Base-by-base conservation (phyloP, 92 coral and sea anemone genomes). In the Porites divaricata region DNA sequence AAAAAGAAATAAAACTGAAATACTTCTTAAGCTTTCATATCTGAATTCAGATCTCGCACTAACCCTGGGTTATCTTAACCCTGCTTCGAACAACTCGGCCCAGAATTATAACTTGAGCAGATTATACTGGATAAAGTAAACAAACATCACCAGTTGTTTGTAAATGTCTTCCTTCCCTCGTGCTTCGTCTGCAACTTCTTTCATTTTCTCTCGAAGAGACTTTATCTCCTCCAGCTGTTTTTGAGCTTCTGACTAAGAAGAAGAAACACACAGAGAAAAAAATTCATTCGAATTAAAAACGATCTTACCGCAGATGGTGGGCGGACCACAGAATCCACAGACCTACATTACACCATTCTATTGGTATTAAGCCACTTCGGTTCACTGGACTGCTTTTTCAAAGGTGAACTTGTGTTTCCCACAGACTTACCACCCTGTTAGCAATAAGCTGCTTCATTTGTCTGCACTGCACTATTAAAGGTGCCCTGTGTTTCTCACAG, bases 401-500 rank as follows among this genome's bases (percentile, higher is more conserved):
- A n/a, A n/a, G n/a, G n/a, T n/a, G n/a, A n/a, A 50, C 4, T 51
- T 9, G 9, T 4, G 9, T 51, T 51, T 51, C 54, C 4, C 54
- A 8, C 7, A n/a, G 52, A 83, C 98, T 89, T 78, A 96, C 99
- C 95, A 92, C 95, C 90, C 95, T 92, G 83, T 90, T 95, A 74
- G 98, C 87, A 76, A 95, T 96, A 14, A 96, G 86, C 49, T 93
- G 95, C 86, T 96, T 96, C 67, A 95, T 53, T 74, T 96, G 96
- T 51, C 99, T 87, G 87, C 95, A 96, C 79, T 96, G 92, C 24
- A 95, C 97, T 50, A 96, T 93, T 77, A 96, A 87, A 2, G 94
- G 95, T 21, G 86, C 88, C 59, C 99, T 88, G 93, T 96, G 99
- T 76, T 92, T 92, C 75, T 96, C 99, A 98, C 99, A 96, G n/a